Evolutionary conservation across 2,113 vertebrate species (phyloP).

Genomic region (Ctenodactylus gundi): DNA sequence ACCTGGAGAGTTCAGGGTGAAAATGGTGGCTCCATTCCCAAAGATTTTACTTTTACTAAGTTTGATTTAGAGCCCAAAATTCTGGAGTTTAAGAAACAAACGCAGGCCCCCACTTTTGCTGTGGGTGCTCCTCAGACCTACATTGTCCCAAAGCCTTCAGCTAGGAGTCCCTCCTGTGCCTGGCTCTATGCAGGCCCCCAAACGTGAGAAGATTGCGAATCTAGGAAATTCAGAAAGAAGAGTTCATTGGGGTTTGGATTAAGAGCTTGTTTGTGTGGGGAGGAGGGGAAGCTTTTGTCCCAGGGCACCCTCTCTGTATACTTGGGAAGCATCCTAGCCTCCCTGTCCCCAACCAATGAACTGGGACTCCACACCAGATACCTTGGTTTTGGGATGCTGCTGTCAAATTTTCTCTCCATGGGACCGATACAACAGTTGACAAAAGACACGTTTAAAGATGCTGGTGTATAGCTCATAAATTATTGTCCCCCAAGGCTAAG

Average conservation of each 20-base stretch:
- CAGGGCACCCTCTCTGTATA: neutral
- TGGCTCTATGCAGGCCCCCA: neutral
- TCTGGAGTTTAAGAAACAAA: neutral
- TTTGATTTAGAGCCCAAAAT: neutral
- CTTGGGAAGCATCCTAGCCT: neutral
- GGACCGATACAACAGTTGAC: neutral
- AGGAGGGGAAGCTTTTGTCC: neutral
- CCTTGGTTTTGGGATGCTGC: neutral
- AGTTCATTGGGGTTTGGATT: no score
- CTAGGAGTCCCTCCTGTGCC: accelerated
- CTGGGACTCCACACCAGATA: neutral
- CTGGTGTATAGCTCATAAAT: neutral
- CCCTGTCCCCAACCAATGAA: no score
- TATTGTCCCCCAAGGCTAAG: neutral
- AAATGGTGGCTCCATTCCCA: no score
- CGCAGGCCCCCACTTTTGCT: neutral
- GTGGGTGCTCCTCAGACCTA: neutral
- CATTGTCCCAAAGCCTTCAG: neutral
- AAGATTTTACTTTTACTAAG: neutral
- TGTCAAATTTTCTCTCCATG: neutral
- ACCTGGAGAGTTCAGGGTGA: neutral
- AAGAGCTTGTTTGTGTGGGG: neutral
- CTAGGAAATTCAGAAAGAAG: neutral
- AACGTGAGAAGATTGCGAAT: neutral
- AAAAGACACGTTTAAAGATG: neutral